Percentiles rank a stretch among this genome's conserved stretches.
phyloP scores from a whole-genome alignment of 2,797 vertebrate species.

The Glyptemys insculpta region DNA sequence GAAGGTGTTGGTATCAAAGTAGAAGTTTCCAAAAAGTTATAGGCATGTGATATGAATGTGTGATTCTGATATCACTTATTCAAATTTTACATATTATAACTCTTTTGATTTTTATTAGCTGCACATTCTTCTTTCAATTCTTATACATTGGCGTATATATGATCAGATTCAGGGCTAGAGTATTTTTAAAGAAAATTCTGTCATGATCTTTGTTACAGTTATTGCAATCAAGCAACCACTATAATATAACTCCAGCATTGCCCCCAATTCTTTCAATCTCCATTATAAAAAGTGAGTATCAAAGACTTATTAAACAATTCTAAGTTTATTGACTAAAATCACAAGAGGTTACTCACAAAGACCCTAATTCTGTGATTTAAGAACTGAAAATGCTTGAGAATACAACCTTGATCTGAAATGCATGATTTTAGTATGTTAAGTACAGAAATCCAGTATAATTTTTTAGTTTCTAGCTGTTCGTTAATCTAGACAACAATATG shows the following conservation, averaged over 20 bases:
- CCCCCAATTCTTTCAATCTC: not conserved
- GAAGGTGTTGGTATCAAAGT: not conserved
- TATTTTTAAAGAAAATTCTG: not conserved
- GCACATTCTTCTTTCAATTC: not conserved
- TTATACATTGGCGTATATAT: not conserved
- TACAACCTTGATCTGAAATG: not conserved
- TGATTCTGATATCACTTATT: not conserved
- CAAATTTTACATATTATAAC: not conserved
- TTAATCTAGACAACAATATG: rapidly evolving
- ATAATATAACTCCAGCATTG: not conserved
- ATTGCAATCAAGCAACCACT: not conserved
- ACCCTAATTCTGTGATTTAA: not conserved
- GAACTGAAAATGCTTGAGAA: not conserved
- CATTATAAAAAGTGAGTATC: not conserved
- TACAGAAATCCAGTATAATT: not conserved
- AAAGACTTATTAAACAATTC: not conserved
- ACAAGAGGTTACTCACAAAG: not conserved
- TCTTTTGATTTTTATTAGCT: not conserved
- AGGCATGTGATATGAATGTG: not conserved
- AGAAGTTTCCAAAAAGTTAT: not conserved
- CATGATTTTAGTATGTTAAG: not conserved
- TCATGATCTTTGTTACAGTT: not conserved
- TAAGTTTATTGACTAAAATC: not conserved
- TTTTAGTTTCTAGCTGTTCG: not conserved
- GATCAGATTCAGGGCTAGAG: not conserved